Percentiles rank a stretch among this genome's conserved stretches.
These are phyloP conservation scores for Brenthis hecate DNA, from an alignment of 2,888 invertebrate genomes.

Conservation along the genomic window DNA sequence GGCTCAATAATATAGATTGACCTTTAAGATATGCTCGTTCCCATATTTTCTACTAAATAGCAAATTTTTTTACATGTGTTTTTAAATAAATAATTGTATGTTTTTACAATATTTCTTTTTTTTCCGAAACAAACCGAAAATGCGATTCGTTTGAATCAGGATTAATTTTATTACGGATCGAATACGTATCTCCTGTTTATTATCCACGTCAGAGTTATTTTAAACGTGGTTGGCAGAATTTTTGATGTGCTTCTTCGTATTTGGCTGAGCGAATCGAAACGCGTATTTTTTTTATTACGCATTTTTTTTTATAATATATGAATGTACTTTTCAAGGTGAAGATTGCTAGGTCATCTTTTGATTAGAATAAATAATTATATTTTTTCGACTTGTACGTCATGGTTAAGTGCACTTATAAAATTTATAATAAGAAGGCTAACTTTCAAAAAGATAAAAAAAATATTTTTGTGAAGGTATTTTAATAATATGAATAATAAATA, in stretches of 20 bases:
- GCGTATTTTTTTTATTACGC: conserved; percentile 17
- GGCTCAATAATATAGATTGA: too few relatives aligned
- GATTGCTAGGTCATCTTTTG: not conserved
- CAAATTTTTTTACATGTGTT: too few relatives aligned
- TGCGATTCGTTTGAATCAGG: conserved; percentile 19
- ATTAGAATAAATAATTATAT: too few relatives aligned
- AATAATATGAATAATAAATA: too few relatives aligned
- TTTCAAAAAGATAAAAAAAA: too few relatives aligned
- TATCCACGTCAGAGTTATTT: conserved; percentile 52
- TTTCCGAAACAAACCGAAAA: not conserved
- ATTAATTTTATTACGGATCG: conserved; percentile 33
- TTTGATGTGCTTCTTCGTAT: conserved; percentile 56
- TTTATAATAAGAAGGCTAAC: too few relatives aligned
- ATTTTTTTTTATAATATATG: not conserved
- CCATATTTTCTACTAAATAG: too few relatives aligned
- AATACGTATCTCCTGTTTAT: conserved; percentile 38
- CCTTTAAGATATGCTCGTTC: too few relatives aligned
- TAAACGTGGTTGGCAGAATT: conserved; percentile 52
- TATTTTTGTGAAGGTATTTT: too few relatives aligned
- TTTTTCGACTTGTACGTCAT: too few relatives aligned
- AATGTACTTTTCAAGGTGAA: not conserved
- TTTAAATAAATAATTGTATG: too few relatives aligned
- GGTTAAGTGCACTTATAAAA: too few relatives aligned
- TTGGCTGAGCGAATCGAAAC: conserved; percentile 44
- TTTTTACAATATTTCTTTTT: not conserved